Percentiles rank a stretch among this genome's conserved stretches.
Conservation (phyloP, 2,797 vertebrate genomes). For the Peromyscus attwateri region DNA sequence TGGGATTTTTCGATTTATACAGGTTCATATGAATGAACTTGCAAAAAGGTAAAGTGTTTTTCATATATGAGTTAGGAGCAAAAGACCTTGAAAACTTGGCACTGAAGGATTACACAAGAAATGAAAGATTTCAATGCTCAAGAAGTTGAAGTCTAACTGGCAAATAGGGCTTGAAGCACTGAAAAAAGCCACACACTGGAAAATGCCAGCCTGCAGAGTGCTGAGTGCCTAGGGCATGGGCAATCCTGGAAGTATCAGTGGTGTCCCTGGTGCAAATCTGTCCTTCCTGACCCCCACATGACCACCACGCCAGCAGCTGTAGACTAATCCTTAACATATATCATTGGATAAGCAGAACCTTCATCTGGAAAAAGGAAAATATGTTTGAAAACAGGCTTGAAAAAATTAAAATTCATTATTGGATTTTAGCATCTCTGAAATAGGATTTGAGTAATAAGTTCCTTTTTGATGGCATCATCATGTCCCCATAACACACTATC, state of each 20-base stretch:
- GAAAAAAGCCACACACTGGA: background rate
- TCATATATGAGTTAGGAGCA: background rate
- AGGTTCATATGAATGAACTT: background rate
- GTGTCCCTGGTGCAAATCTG: background rate
- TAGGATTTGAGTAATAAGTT: background rate
- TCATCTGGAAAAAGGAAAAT: background rate
- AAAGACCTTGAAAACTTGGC: background rate
- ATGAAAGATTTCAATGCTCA: background rate
- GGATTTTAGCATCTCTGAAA: background rate
- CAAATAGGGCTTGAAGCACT: background rate
- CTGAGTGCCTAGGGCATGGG: background rate
- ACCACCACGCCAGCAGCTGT: too few relatives aligned
- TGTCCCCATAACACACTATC: background rate
- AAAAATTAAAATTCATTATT: constrained; percentile 7
- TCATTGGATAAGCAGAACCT: background rate
- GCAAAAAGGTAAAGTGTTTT: background rate
- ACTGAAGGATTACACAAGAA: background rate
- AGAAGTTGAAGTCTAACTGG: constrained; percentile 1
- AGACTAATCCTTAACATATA: background rate
- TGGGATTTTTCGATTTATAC: background rate
- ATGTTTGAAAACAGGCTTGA: background rate
- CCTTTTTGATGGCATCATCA: background rate
- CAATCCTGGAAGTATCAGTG: background rate
- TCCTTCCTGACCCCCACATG: background rate
- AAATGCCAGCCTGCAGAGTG: background rate